Base-by-base conservation (phyloP, 2,797 vertebrate genomes). In the Rallus crepitans region DNA sequence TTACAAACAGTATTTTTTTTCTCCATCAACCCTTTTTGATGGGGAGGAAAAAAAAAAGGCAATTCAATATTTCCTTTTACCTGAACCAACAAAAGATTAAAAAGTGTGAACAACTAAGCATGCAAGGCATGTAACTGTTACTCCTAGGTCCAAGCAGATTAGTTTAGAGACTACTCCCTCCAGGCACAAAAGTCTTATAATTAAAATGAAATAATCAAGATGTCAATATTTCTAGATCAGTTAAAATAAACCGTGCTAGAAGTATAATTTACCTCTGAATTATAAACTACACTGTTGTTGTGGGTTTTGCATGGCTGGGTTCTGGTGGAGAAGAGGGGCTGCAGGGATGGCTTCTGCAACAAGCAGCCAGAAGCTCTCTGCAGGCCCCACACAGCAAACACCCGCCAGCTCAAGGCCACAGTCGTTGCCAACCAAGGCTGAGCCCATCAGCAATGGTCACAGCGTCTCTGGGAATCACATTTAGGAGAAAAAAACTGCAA, bases 51-150 rank as follows among this genome's bases (percentile, higher is more conserved):
- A 89, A 78, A 78, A 37, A 12, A 10, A 60, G 61, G 57, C 57
- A 89, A 91, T 75, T 92, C 63, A 83, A 50, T 69, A 59, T 83
- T 53, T 90, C 83, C 60, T 86, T 97, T 97, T 85, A 98, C 93
- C 89, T 89, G 95, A 97, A 94, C 18, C 37, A 71, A 84, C 45
- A 75, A 78, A 66, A 85, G 59, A 91, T 35, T 35, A 70, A 69
- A 85, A 86, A 66, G 28, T 9, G n/a, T 66, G 47, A 90, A 72
- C 45, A 87, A 57, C 31, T 45, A 82, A 81, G 37, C 40, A 47
- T 70, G 56, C 7, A n/a, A 63, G 40, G 25, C 37, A 68, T 53
- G 11, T 23, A 75, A 84, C 35, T 47, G 42, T 9, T 65, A 48
- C 12, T 42, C 27, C 33, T 39, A 61, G 33, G 61, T 90, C 66